These are phyloP conservation scores for Loxodonta africana DNA, from an alignment of 2,113 vertebrate species.

Conservation along the genomic window DNA sequence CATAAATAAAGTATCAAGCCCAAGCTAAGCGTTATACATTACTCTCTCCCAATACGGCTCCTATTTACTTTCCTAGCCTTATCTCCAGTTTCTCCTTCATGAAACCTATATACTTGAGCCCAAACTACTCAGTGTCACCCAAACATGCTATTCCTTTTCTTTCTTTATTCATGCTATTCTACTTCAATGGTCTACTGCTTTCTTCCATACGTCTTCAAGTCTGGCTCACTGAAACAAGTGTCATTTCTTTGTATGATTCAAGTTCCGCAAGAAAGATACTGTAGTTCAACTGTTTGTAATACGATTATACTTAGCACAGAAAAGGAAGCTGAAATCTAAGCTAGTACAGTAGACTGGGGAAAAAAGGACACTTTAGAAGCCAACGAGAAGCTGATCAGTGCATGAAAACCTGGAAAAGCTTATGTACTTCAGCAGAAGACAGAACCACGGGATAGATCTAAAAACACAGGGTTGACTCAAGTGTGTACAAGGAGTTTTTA, in stretches of 20 bases:
- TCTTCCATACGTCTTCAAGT: neutral
- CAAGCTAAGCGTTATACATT: neutral
- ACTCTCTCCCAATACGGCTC: neutral
- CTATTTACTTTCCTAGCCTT: neutral
- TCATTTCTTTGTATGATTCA: neutral
- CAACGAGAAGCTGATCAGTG: neutral
- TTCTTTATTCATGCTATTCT: conserved; percentile 6
- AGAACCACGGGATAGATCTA: neutral
- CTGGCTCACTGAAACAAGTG: conserved; percentile 32
- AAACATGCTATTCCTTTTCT: neutral
- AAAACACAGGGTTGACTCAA: neutral
- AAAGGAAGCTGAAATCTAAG: conserved; percentile 23
- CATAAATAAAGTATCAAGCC: neutral
- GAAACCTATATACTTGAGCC: neutral
- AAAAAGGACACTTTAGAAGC: neutral
- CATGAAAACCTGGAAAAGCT: neutral
- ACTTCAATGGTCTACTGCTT: neutral
- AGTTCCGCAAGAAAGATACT: neutral
- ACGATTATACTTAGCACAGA: conserved; percentile 1
- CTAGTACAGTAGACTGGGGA: neutral
- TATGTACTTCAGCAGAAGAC: neutral
- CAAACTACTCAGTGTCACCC: neutral
- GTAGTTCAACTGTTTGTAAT: neutral
- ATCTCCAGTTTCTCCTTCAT: neutral
- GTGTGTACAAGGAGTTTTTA: neutral